Percentiles rank a stretch among this genome's conserved stretches.
Conservation (phyloP, 2,888 invertebrate genomes). For the Scrobipalpa costella region DNA sequence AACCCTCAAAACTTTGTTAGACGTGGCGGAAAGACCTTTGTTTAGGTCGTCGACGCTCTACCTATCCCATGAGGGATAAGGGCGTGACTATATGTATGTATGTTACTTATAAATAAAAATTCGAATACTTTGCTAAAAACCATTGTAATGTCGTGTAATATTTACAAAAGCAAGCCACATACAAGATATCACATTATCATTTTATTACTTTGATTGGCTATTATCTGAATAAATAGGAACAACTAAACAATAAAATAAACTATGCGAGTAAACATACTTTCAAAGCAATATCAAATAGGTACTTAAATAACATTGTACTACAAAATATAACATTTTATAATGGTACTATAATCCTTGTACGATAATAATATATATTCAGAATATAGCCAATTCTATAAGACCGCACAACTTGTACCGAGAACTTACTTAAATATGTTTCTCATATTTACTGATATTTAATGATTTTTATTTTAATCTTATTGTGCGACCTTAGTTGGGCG, state of each 20-base stretch:
- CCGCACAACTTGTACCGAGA: neutral
- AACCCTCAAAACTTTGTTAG: too few species aligned
- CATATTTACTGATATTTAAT: neutral
- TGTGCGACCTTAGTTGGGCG: neutral
- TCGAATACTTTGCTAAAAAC: too few species aligned
- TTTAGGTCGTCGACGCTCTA: too few species aligned
- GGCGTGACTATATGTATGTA: too few species aligned
- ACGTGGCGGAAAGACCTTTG: too few species aligned
- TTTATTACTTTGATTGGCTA: conserved; percentile 34
- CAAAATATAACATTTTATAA: neutral
- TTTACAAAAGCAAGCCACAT: conserved; percentile 47
- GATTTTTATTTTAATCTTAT: neutral
- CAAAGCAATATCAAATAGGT: neutral
- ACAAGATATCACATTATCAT: conserved; percentile 42
- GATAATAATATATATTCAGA: neutral
- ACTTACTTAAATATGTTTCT: neutral
- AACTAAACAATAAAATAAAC: neutral
- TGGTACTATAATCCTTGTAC: neutral
- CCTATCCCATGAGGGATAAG: too few species aligned
- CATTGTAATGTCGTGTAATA: conserved; percentile 29
- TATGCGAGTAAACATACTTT: neutral
- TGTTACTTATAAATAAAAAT: too few species aligned
- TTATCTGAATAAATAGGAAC: conserved; percentile 31
- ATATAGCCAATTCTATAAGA: neutral
- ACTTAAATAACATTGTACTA: conserved; percentile 10